A percentile compares a stretch with the other conserved stretches of the same genome.
phyloP scores from a whole-genome alignment of 2,113 vertebrate species.

The Dicrurus megarhynchus region DNA sequence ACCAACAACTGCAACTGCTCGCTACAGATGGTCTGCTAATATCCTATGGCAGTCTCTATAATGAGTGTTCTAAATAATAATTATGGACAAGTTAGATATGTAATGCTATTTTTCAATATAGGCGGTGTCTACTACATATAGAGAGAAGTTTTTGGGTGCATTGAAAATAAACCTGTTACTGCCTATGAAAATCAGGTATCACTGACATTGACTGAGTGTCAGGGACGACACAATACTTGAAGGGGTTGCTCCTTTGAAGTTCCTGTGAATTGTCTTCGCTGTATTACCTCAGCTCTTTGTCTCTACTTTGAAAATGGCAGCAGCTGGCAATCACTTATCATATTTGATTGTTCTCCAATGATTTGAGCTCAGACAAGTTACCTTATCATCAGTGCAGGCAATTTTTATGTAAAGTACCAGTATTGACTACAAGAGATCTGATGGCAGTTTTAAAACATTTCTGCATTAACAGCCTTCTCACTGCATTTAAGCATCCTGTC shows the following conservation, averaged over 20 bases:
- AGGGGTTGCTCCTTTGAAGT: background rate
- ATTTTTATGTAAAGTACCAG: conserved; percentile 75
- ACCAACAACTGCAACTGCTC: background rate
- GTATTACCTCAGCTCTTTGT: conserved; percentile 39
- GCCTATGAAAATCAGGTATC: background rate
- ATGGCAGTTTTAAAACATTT: conserved; percentile 74
- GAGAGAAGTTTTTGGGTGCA: background rate
- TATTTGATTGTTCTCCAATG: conserved; percentile 68
- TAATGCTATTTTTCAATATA: background rate
- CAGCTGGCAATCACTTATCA: conserved; percentile 66
- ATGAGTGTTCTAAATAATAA: background rate
- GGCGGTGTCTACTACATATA: background rate
- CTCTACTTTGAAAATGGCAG: conserved; percentile 59
- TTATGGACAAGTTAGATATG: background rate
- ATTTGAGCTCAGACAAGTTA: conserved; percentile 62
- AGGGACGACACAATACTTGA: background rate
- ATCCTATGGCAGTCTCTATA: background rate
- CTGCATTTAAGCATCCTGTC: conserved; percentile 58
- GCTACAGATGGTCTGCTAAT: background rate
- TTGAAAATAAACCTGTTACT: background rate
- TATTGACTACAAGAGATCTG: conserved; percentile 68
- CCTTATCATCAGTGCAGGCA: conserved; percentile 57
- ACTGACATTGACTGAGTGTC: background rate
- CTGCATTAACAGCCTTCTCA: conserved; percentile 71
- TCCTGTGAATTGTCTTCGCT: conserved; percentile 40